Evolutionary conservation across 2,888 invertebrate genomes (phyloP), one percentile per base, ranked within the genome.

Genomic region (Leucania comma): DNA sequence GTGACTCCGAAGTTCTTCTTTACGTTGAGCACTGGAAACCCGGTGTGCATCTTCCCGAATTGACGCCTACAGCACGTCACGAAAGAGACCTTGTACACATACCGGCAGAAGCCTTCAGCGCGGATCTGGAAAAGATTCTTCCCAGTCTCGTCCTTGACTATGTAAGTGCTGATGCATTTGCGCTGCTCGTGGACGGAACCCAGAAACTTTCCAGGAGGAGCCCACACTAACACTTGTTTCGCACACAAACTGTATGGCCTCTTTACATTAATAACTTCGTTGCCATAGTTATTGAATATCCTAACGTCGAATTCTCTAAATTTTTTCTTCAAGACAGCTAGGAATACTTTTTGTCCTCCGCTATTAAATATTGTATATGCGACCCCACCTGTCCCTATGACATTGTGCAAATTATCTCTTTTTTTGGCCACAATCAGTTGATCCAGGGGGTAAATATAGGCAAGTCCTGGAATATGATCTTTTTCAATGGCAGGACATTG

Each of bases 261-360:
- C 24, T 82, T 86, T 0, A 94, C 85, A 70, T 90, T 75, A 6
- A 94, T 90, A 0, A 93, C 89, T 81, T 94, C 93, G 48, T 93
- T 94, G 0, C 94, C 94, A 63, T 94, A 93, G 38, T 81, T 71
- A 58, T 94, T 94, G 73, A 86, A 94, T 17, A 94, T 87, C 69
- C 86, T 92, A 0, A 94, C 74, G 35, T 87, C 64, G 66, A 90
- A 90, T 35, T 83, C 86, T 17, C 63, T 84, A 50, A 76, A 85
- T 1, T 48, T 67, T 22, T 81, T 88, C 1, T 86, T 82, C 48
- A 88, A 82, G 0, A 91, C 87, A 0, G 92, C 94, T 8, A 94
- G 26, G 66, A 94, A 94, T 0, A 94, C 89, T 68, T 94, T 94
- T 42, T 94, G 88, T 0, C 92, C 91, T 53, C 78, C 63, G 0